Evolutionary conservation across 2,113 vertebrate genomes (phyloP), one percentile per base, ranked within the genome.

Genomic region (Colinus virginianus): DNA sequence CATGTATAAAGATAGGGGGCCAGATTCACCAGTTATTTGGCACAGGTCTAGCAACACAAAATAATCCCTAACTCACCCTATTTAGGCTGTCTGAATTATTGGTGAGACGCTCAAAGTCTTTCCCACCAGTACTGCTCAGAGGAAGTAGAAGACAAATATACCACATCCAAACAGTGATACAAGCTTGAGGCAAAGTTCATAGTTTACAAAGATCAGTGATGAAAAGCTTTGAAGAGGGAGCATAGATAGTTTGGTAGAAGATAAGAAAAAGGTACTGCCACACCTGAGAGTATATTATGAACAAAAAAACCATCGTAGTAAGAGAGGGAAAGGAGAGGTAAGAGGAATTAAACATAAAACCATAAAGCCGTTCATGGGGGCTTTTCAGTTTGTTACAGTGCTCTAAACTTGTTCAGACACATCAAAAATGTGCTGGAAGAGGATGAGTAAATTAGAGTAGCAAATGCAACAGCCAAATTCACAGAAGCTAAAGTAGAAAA

Each of bases 391-490:
- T 69, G 26, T 55, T 78, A 13, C 9, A 25, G 3, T 51, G 46
- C 93, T 87, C 88, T 80, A 63, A 85, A 93, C 78, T 55, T 82
- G 70, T 77, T 90, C 51, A 74, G 78, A 88, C 30, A 0, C 49
- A 62, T 93, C 72, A 74, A 77, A 95, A 93, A 82, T 38, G 8
- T 79, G 32, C n/a, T 75, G 58, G 56, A 80, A 77, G 32, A 55
- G 43, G 28, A 88, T 17, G 30, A 94, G 19, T 42, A 5, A 36
- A 93, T 83, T 66, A 86, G 78, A 93, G 76, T 23, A 91, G 67
- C 26, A 87, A 94, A 78, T 78, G 70, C 40, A 81, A 77, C 75
- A 95, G 89, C 92, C 95, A 92, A 78, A 79, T 93, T 94, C 93
- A 83, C 85, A 93, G 58, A 71, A 90, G 88, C 83, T 90, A n/a